These are phyloP conservation scores for Timandra comae DNA, from an alignment of 2,888 invertebrate genomes.

Conservation along the genomic window DNA sequence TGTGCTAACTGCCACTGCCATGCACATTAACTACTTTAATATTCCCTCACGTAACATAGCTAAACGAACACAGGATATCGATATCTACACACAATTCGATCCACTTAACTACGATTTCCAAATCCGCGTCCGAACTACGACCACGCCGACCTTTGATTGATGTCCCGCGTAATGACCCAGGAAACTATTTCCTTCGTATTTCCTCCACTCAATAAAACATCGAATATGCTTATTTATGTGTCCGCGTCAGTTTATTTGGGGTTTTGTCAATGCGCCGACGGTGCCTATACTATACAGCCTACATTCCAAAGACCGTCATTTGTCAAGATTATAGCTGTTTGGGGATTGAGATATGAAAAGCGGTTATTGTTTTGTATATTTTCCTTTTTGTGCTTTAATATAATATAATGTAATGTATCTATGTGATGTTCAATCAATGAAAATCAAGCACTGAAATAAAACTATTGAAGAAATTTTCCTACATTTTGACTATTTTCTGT, in stretches of 20 bases:
- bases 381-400: slow-evolving; percentile 50
- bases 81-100: slow-evolving; percentile 33
- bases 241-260: slow-evolving; percentile 67
- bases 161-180: slow-evolving; percentile 68
- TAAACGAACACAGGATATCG: slow-evolving; percentile 21
- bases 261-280: slow-evolving; percentile 65
- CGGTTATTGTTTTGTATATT: slow-evolving; percentile 72
- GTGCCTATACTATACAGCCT: slow-evolving; percentile 55
- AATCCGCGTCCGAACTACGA: slow-evolving; percentile 36
- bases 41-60: too few species aligned
- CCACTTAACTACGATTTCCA: slow-evolving; percentile 31
- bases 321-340: slow-evolving; percentile 72
- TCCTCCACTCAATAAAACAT: slow-evolving; percentile 75
- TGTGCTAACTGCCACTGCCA: slow-evolving; percentile 52
- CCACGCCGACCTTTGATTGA: slow-evolving; percentile 63
- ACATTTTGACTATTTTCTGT: too few species aligned
- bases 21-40: slow-evolving; percentile 2
- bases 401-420: too few species aligned
- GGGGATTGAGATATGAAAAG: slow-evolving; percentile 69
- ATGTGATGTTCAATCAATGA: slow-evolving; percentile 17
- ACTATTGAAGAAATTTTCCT: too few species aligned
- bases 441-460: slow-evolving; percentile 5
- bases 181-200: slow-evolving; percentile 74
- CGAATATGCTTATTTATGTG: slow-evolving; percentile 73
- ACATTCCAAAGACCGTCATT: slow-evolving; percentile 69